phyloP scores from a whole-genome alignment of 2,797 vertebrate species.

The Meriones psammophilus region DNA sequence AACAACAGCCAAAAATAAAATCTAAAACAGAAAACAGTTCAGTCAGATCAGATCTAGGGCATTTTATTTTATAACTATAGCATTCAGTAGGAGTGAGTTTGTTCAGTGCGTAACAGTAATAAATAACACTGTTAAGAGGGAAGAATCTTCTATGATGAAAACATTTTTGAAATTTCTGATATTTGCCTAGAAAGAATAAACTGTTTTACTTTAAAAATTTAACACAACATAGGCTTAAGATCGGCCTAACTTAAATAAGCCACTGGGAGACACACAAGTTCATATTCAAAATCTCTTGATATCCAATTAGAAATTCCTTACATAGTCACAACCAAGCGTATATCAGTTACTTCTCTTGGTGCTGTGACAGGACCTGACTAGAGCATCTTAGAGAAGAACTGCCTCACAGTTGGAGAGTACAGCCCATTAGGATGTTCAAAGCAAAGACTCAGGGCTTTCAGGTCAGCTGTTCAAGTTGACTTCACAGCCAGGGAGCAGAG shows the following conservation, averaged over 20 bases:
- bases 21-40: neutral
- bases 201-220: constrained; percentile 4
- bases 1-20: neutral
- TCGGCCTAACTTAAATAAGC: constrained; percentile 53
- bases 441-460: too few relatives aligned
- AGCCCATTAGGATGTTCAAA: neutral
- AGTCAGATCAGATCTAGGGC: neutral
- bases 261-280: neutral
- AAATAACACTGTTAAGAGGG: neutral
- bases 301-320: neutral
- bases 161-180: neutral
- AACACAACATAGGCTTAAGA: neutral
- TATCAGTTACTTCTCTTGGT: neutral
- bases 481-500: neutral
- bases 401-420: neutral
- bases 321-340: neutral
- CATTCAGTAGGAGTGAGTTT: neutral
- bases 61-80: neutral
- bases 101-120: neutral
- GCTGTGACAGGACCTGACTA: neutral
- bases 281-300: neutral
- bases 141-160: neutral
- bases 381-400: neutral
- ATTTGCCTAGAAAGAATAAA: neutral
- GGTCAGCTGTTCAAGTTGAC: neutral